These are phyloP conservation scores for Morone chrysops DNA, from an alignment of 2,113 vertebrate genomes.

Conservation along the genomic window DNA sequence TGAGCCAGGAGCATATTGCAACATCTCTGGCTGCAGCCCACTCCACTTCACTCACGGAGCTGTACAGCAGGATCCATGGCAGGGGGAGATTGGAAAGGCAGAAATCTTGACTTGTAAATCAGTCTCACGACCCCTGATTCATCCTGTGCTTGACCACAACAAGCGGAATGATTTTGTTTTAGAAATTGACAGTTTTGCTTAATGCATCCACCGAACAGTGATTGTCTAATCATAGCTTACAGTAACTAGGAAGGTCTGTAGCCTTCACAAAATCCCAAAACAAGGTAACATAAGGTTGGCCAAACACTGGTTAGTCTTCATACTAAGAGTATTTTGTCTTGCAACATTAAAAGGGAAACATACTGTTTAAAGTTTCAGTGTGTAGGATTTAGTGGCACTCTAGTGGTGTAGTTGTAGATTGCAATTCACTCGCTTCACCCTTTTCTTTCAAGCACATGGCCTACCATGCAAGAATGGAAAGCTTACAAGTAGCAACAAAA, in stretches of 20 bases:
- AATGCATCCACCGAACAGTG: background rate
- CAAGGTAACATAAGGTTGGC: background rate
- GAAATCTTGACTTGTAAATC: slow-evolving; percentile 35
- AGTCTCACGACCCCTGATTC: background rate
- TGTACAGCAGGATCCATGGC: slow-evolving; percentile 47
- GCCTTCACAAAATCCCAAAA: background rate
- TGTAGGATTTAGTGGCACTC: too few relatives aligned
- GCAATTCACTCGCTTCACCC: too few relatives aligned
- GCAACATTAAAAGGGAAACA: background rate
- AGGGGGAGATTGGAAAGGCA: slow-evolving; percentile 36
- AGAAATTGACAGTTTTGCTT: background rate
- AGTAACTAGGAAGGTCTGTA: background rate
- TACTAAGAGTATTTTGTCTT: background rate
- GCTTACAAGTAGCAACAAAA: too few relatives aligned
- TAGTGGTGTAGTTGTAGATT: too few relatives aligned
- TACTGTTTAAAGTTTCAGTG: background rate
- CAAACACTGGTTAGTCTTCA: background rate
- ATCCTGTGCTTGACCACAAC: slow-evolving; percentile 6
- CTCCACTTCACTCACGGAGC: slow-evolving; percentile 59
- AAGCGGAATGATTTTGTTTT: slow-evolving; percentile 28
- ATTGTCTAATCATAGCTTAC: background rate
- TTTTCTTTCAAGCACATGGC: too few relatives aligned
- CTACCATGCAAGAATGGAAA: background rate
- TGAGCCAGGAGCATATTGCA: slow-evolving; percentile 73
- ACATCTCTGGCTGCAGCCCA: slow-evolving; percentile 66